phyloP scores from a whole-genome alignment of 2,888 invertebrate genomes.

The Entomobrya multifasciata region DNA sequence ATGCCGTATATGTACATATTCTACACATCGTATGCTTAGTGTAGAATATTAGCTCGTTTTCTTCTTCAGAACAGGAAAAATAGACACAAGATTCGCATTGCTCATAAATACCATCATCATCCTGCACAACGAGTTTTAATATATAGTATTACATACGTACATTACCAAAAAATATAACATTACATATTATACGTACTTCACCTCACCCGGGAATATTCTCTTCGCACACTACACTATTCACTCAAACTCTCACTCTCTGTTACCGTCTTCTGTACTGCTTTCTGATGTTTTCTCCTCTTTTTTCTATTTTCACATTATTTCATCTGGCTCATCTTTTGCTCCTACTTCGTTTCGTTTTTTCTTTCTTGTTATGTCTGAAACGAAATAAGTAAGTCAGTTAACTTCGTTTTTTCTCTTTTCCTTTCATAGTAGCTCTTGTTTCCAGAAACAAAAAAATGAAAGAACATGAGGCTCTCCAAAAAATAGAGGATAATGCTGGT shows the following conservation, averaged over 20 bases:
- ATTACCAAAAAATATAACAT: too few species aligned
- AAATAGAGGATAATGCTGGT: not conserved
- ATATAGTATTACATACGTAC: slow-evolving; percentile 54
- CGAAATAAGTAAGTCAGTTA: slow-evolving; percentile 68
- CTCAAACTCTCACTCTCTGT: too few species aligned
- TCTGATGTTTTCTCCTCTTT: slow-evolving; percentile 3
- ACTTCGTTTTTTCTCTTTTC: slow-evolving; percentile 55
- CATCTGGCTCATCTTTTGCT: slow-evolving; percentile 55
- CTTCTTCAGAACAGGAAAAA: slow-evolving; percentile 17
- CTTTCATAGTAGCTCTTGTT: slow-evolving; percentile 22
- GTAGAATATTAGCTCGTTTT: slow-evolving; percentile 19
- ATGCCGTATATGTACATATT: slow-evolving; percentile 1
- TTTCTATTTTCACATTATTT: slow-evolving; percentile 42
- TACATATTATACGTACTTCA: slow-evolving; percentile 46
- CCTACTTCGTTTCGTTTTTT: slow-evolving; percentile 8
- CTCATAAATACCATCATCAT: slow-evolving; percentile 58
- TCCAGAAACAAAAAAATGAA: slow-evolving; percentile 35
- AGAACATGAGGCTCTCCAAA: slow-evolving; percentile 15
- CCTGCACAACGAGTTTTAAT: slow-evolving; percentile 49
- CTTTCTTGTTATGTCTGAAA: slow-evolving; percentile 27
- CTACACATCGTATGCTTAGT: not conserved
- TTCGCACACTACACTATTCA: not conserved
- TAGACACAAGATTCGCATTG: slow-evolving; percentile 32
- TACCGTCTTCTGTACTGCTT: not conserved
- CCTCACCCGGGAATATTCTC: slow-evolving; percentile 57